A percentile compares a stretch with the other conserved stretches of the same genome.
phyloP scores from a whole-genome alignment of 2,113 vertebrate genomes.

The Onychostoma macrolepis region DNA sequence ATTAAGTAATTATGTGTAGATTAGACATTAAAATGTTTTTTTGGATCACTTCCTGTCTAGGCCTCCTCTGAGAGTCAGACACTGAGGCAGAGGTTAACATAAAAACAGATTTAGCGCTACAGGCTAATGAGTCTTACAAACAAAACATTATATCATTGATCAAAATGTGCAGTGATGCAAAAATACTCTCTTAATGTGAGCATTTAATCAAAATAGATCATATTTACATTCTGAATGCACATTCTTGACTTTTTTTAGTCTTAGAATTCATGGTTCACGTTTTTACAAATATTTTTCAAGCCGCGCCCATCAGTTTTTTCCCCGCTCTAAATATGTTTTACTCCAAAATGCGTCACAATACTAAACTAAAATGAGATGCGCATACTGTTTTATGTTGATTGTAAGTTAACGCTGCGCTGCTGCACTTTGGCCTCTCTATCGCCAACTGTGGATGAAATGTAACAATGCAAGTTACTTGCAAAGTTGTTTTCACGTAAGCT shows the following conservation, averaged over 20 bases:
- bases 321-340: background rate
- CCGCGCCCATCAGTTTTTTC: background rate
- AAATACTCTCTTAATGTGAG: background rate
- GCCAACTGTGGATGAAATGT: too few species aligned
- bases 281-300: background rate
- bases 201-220: background rate
- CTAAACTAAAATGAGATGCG: background rate
- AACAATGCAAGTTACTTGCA: too few species aligned
- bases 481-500: too few species aligned
- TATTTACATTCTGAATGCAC: background rate
- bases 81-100: background rate
- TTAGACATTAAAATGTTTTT: slow-evolving; percentile 67
- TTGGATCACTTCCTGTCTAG: slow-evolving; percentile 64
- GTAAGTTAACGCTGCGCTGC: too few species aligned
- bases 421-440: too few species aligned
- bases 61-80: slow-evolving; percentile 37
- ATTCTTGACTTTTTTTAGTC: background rate
- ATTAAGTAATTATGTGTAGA: slow-evolving; percentile 61
- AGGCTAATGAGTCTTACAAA: background rate
- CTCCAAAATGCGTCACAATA: background rate
- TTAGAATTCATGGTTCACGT: background rate
- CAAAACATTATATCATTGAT: background rate
- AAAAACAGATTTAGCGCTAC: background rate
- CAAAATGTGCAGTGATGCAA: slow-evolving; percentile 2
- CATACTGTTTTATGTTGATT: background rate